phyloP scores from a whole-genome alignment of 2,888 invertebrate species.

The Sturmia bella region DNA sequence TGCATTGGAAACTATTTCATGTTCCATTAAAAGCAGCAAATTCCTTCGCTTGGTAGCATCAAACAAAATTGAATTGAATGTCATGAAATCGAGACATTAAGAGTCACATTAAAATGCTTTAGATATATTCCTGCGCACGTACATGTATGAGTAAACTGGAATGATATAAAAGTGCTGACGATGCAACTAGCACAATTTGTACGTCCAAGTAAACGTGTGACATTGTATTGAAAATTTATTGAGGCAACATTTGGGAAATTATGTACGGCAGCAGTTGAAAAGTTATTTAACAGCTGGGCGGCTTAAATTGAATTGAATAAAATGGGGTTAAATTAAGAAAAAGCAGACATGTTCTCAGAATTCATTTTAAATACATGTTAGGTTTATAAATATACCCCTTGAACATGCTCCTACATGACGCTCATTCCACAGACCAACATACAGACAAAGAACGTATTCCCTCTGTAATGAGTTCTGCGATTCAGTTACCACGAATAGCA shows the following conservation, averaged over 20 bases:
- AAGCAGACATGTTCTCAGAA: too few relatives aligned
- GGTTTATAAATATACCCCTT: too few relatives aligned
- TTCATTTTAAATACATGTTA: too few relatives aligned
- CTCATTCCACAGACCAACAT: too few relatives aligned
- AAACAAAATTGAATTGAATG: neutral
- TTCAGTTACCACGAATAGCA: too few relatives aligned
- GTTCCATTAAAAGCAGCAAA: slow-evolving; percentile 55
- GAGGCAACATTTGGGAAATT: neutral
- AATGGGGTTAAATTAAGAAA: too few relatives aligned
- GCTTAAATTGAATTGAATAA: too few relatives aligned
- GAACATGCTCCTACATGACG: too few relatives aligned
- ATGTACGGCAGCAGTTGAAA: too few relatives aligned
- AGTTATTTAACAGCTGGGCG: neutral
- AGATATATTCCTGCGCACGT: slow-evolving; percentile 2
- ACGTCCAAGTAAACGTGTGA: neutral
- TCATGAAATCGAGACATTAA: too few relatives aligned
- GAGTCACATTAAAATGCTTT: slow-evolving; percentile 25
- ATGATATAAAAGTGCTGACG: neutral
- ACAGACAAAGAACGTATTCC: too few relatives aligned
- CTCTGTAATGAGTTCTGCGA: too few relatives aligned
- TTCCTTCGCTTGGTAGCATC: slow-evolving; percentile 17
- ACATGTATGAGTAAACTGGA: neutral
- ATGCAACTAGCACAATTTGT: neutral
- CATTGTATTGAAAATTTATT: neutral
- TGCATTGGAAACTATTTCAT: slow-evolving; percentile 53